phyloP scores from a whole-genome alignment of 1,140 invertebrate species.

The Hypothenemus hampei region DNA sequence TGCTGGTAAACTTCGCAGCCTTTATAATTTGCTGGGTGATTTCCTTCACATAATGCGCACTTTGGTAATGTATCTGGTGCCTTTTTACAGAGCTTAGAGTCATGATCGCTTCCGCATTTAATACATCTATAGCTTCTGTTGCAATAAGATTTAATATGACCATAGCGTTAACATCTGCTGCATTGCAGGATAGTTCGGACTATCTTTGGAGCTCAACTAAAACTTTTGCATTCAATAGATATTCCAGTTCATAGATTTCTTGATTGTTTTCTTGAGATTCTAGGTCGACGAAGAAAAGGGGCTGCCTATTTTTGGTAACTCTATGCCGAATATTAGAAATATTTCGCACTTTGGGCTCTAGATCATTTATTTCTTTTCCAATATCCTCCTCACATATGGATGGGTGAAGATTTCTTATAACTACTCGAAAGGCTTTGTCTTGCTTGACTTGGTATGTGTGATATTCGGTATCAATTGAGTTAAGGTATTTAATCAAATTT shows the following conservation, averaged over 20 bases:
- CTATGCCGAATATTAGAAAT: constrained; percentile 30
- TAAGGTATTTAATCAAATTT: no score
- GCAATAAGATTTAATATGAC: constrained; percentile 43
- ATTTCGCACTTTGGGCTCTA: constrained; percentile 27
- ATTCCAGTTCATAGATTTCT: constrained; percentile 41
- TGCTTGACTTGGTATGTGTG: no score
- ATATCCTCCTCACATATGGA: no score
- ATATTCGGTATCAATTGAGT: no score
- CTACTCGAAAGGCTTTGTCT: no score
- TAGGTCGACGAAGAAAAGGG: constrained; percentile 41
- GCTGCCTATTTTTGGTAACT: constrained; percentile 35
- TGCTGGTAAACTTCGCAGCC: constrained; percentile 39
- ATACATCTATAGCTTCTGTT: constrained; percentile 36
- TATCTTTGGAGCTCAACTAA: constrained; percentile 37
- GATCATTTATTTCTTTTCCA: no score
- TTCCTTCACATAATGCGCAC: constrained; percentile 39
- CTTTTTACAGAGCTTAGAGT: constrained; percentile 43
- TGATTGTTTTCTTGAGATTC: constrained; percentile 40
- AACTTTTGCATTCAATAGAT: constrained; percentile 36
- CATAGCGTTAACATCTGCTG: constrained; percentile 42
- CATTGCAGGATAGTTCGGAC: constrained; percentile 40
- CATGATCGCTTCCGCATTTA: constrained; percentile 42
- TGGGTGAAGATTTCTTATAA: no score
- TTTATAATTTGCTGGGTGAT: constrained; percentile 44
- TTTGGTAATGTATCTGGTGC: constrained; percentile 32